These are phyloP conservation scores for Centrocercus urophasianus DNA, from an alignment of 2,113 vertebrate genomes.

Conservation along the genomic window DNA sequence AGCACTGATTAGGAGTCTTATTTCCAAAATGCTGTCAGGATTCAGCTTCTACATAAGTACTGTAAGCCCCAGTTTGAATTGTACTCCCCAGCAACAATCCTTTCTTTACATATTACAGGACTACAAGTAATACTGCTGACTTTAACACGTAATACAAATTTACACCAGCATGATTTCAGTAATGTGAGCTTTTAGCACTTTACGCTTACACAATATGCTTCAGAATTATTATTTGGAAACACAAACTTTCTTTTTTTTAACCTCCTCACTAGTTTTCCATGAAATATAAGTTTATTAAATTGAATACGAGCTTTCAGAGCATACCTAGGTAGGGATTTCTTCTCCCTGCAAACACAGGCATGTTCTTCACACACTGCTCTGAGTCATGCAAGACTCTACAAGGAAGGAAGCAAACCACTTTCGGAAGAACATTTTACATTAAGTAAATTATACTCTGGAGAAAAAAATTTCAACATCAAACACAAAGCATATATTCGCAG, in stretches of 20 bases:
- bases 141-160: background rate
- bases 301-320: slow-evolving; percentile 20
- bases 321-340: slow-evolving; percentile 19
- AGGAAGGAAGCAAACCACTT: background rate
- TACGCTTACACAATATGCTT: background rate
- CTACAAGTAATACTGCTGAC: background rate
- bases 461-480: background rate
- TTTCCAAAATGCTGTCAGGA: slow-evolving; percentile 32
- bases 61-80: slow-evolving; percentile 43
- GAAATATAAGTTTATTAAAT: slow-evolving; percentile 21
- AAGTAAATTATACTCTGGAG: background rate
- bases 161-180: slow-evolving; percentile 14
- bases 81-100: slow-evolving; percentile 30
- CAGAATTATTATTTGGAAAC: background rate
- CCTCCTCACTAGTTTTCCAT: background rate
- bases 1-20: slow-evolving; percentile 37
- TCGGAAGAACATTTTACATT: background rate
- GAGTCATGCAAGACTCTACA: background rate
- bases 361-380: background rate
- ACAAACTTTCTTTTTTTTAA: background rate
- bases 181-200: slow-evolving; percentile 24
- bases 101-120: slow-evolving; percentile 42
- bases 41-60: slow-evolving; percentile 19
- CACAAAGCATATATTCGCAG: background rate
- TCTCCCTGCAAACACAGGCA: slow-evolving; percentile 12